phyloP scores from a whole-genome alignment of 2,888 invertebrate species.

The Alloplasta piceator region DNA sequence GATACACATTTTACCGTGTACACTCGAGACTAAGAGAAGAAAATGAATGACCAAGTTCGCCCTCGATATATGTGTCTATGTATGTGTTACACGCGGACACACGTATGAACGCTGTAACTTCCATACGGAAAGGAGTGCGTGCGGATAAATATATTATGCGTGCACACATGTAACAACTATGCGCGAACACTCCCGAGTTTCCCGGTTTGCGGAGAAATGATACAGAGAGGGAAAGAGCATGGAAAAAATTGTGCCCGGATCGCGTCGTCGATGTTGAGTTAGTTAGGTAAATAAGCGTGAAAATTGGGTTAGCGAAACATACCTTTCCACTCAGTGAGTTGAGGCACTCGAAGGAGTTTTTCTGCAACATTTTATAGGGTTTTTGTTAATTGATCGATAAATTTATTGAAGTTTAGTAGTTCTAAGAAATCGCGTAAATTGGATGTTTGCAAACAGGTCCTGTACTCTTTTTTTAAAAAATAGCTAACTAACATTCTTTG shows the following conservation, averaged over 20 bases:
- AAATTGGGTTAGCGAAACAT: slow-evolving; percentile 32
- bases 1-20: slow-evolving; percentile 4
- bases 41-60: slow-evolving; percentile 65
- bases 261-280: slow-evolving; percentile 33
- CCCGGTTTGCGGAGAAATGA: slow-evolving; percentile 23
- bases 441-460: too few species aligned
- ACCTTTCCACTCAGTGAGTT: too few species aligned
- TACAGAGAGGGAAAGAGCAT: neutral
- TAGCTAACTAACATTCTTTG: too few species aligned
- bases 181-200: slow-evolving; percentile 53
- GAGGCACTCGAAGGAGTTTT: neutral
- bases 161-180: slow-evolving; percentile 42
- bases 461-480: too few species aligned
- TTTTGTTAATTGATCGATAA: neutral
- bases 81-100: neutral
- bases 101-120: slow-evolving; percentile 43
- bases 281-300: slow-evolving; percentile 38
- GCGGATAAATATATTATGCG: slow-evolving; percentile 59
- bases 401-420: too few species aligned
- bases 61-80: slow-evolving; percentile 25
- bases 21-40: slow-evolving; percentile 52
- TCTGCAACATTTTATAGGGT: neutral
- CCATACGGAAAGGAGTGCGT: slow-evolving; percentile 52
- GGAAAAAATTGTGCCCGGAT: slow-evolving; percentile 5
- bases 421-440: too few species aligned